Evolutionary conservation across 2,888 invertebrate genomes (phyloP), one percentile per base, ranked within the genome.

Genomic region (Alcis repandata): DNA sequence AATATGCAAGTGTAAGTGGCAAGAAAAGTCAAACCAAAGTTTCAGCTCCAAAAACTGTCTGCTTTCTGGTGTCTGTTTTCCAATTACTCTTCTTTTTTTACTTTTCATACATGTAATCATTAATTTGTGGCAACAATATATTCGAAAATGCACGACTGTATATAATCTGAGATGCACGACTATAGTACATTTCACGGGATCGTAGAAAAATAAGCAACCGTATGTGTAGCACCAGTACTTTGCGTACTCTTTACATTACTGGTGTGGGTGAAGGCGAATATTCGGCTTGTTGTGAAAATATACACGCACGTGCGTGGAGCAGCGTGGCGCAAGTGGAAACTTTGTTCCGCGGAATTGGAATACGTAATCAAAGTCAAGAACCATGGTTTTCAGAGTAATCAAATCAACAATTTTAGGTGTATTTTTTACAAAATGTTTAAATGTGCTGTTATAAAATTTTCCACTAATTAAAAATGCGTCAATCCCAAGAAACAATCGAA

Each of bases 221-320:
- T 2, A 7, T n/a, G 52, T 62, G 62, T 56, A 57, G 51, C 36
- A 17, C 52, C 40, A 38, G 54, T 49, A 33, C 53, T 59, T 80
- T 79, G 76, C 79, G 65, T 68, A 76, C 77, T 75, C 79, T 78
- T 76, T 75, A 79, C 70, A 77, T 75, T 77, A 84, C 80, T 82
- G 80, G 82, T 82, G 79, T 82, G 80, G 82, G 86, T 90, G 87
- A 90, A 91, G 83, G 87, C 91, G 88, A 92, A 92, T 91, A 86
- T 90, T 90, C 86, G 84, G 86, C 82, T 85, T 86, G 88, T 86
- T 90, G 86, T 88, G 87, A 90, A 91, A 90, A 92, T 89, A 91
- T 85, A 89, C 85, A 76, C 79, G 85, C 88, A 89, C 89, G 88
- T 87, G 89, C 84, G 76, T 65, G 63, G 63, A 38, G 13, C 8